Evolutionary conservation across 2,113 vertebrate genomes (phyloP), one percentile per base, ranked within the genome.

Genomic region (Notarius quadriscutis): DNA sequence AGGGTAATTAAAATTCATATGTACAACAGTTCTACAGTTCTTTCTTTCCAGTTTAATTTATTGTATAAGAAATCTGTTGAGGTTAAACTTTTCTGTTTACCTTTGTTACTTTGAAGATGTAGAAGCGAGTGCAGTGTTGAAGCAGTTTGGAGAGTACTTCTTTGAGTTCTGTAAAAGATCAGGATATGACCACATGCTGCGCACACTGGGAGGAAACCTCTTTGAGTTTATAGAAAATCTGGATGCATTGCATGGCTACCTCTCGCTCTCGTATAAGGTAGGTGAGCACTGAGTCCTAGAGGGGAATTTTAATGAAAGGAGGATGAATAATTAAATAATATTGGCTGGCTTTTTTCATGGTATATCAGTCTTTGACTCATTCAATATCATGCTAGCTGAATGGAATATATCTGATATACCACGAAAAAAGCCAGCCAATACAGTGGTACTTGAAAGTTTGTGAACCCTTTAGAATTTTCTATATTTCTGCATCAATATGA

Each of bases 81-180:
- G 34, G 3, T 18, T 11, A 48, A 8, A 50, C 41, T 12, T 74
- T 74, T 8, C 17, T 74, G 20, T 51, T 41, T 74, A 20, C 17
- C 8, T 9, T 20, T 84, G 80, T 91, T 87, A 90, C 22, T 89
- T 89, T 92, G 71, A 84, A 96, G 96, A 91, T 89, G 88, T 96
- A 74, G 91, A 94, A 67, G 92, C 94, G 75, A 94, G 95, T 63
- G 82, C 87, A 41, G 94, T 96, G 87, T 90, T 96, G 90, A 94
- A 90, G 77, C 95, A 95, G 90, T 96, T 97, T 88, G 96, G 96
- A 65, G 94, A 96, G 86, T 95, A 96, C 91, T 96, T 96, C 93
- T 96, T 96, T 91, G 94, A 96, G 87, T 96, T 96, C 90, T 97
- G 95, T 87, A 96, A 96, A 89, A 93, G 92, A 65, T 96, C 96